Conservation (phyloP, 2,888 invertebrate genomes). For the Hemaris fuciformis region DNA sequence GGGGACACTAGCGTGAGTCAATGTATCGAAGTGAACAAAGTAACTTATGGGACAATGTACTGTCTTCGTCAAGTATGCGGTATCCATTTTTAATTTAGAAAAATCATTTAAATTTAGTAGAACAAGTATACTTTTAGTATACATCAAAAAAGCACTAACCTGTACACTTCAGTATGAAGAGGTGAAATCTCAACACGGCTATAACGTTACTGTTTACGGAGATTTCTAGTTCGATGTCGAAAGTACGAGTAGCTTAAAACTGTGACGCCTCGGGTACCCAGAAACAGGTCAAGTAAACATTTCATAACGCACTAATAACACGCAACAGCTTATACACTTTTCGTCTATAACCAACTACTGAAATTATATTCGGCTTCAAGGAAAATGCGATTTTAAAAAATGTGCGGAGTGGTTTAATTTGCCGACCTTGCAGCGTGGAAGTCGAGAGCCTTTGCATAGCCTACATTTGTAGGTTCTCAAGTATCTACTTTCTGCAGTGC, state of each 20-base stretch:
- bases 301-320: conserved; percentile 52
- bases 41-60: no score
- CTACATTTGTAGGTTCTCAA: neutral
- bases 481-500: neutral
- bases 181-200: conserved; percentile 18
- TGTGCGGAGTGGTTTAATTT: neutral
- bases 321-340: conserved; percentile 35
- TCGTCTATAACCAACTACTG: conserved; percentile 23
- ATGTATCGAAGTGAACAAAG: no score
- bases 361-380: neutral
- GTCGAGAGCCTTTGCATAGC: neutral
- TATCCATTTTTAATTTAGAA: no score
- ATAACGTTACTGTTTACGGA: conserved; percentile 40
- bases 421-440: neutral
- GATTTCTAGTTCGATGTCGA: conserved; percentile 47
- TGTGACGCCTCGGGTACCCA: conserved; percentile 40
- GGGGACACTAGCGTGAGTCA: no score
- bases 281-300: conserved; percentile 64
- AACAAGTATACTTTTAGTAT: no score
- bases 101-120: no score
- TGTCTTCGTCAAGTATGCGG: no score
- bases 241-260: conserved; percentile 37
- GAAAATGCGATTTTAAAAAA: neutral
- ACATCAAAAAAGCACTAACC: neutral
- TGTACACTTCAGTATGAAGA: neutral